A percentile compares a stretch with the other conserved stretches of the same genome.
These are phyloP conservation scores for Vanessa atalanta DNA, from an alignment of 1,140 invertebrate genomes.

Conservation along the genomic window DNA sequence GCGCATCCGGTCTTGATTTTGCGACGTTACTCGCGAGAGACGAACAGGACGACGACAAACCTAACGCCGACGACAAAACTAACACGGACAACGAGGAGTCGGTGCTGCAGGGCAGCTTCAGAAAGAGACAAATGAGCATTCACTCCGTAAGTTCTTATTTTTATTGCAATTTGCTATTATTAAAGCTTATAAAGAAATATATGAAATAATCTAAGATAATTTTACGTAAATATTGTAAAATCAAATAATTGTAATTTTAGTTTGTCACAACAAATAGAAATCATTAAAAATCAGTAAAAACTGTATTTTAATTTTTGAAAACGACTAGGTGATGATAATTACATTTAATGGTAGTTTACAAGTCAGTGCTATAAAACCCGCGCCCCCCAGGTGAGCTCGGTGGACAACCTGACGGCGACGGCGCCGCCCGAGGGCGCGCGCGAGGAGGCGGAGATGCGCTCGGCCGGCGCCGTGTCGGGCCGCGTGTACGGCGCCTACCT, in stretches of 20 bases:
- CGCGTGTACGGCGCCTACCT: slow-evolving; percentile 84
- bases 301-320: no score
- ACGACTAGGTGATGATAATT: no score
- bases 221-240: no score
- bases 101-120: slow-evolving; percentile 64
- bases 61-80: slow-evolving; percentile 47
- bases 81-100: slow-evolving; percentile 50
- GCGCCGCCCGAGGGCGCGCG: slow-evolving; percentile 75
- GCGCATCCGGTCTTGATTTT: slow-evolving; percentile 84
- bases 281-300: no score
- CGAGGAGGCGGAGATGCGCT: slow-evolving; percentile 80
- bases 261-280: no score
- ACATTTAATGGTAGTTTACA: not conserved
- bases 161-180: not conserved
- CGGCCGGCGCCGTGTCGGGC: slow-evolving; percentile 81
- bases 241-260: no score
- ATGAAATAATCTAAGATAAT: not conserved
- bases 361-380: not conserved
- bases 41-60: slow-evolving; percentile 72
- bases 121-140: slow-evolving; percentile 77
- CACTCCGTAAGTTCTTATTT: slow-evolving; percentile 65
- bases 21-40: slow-evolving; percentile 82
- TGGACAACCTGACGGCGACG: slow-evolving; percentile 82
- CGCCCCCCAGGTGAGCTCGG: slow-evolving; percentile 69
- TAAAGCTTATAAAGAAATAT: not conserved